These are phyloP conservation scores for Erebia ligea DNA, from an alignment of 2,888 invertebrate species.

Conservation along the genomic window DNA sequence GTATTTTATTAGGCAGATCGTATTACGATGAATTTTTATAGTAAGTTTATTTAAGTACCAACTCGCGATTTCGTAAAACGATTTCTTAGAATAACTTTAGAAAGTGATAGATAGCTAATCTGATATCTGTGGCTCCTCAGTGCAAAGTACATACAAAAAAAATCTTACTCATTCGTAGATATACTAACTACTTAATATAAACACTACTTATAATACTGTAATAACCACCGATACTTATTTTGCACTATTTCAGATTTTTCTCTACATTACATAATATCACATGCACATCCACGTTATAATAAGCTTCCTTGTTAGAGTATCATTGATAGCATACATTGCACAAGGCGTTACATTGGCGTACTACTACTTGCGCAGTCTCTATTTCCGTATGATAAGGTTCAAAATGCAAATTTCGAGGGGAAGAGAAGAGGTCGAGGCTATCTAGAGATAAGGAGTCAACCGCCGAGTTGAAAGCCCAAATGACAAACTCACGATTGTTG, in stretches of 20 bases:
- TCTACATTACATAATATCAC: neutral
- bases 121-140: no score
- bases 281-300: conserved; percentile 34
- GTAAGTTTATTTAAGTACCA: neutral
- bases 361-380: conserved; percentile 37
- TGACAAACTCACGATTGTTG: conserved; percentile 46
- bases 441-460: conserved; percentile 68
- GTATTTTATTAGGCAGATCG: conserved; percentile 4
- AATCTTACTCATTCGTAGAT: no score
- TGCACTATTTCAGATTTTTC: neutral
- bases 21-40: conserved; percentile 3
- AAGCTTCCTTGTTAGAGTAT: conserved; percentile 36
- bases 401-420: conserved; percentile 53
- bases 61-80: neutral
- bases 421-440: conserved; percentile 78
- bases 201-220: no score
- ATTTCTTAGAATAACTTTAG: neutral
- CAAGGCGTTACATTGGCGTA: conserved; percentile 45
- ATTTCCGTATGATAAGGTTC: conserved; percentile 44
- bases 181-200: no score
- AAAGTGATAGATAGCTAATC: neutral
- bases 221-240: neutral
- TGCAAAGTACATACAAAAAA: no score
- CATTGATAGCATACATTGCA: conserved; percentile 38
- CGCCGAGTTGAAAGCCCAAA: conserved; percentile 63